Conservation (phyloP, 2,113 vertebrate species). For the Montifringilla adamsi region DNA sequence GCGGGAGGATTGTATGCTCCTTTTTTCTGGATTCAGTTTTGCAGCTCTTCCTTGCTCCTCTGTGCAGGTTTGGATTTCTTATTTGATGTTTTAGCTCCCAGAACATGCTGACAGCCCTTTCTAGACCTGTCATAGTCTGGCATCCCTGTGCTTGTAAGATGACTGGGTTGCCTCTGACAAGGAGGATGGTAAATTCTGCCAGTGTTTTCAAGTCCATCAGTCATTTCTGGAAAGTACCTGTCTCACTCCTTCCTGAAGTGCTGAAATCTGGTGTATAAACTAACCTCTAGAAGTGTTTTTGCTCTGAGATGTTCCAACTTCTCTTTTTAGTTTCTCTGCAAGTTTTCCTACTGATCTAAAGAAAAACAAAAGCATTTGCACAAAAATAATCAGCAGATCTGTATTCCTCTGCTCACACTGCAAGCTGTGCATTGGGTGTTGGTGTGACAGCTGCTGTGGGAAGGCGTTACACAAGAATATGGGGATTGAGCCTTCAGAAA, state of each 20-base stretch:
- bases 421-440: conserved; percentile 23
- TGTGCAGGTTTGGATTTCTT: neutral
- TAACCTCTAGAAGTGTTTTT: neutral
- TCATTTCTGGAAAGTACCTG: neutral
- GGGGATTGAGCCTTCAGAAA: conserved; percentile 21
- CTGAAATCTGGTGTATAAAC: neutral
- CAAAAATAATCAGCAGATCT: conserved; percentile 17
- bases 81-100: neutral
- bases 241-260: neutral
- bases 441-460: conserved; percentile 54
- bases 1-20: neutral
- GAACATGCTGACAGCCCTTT: neutral
- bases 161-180: neutral
- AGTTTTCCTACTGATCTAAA: neutral
- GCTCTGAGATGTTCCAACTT: neutral
- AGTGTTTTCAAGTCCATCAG: neutral
- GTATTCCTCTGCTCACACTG: neutral
- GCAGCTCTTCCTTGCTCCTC: neutral
- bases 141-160: neutral
- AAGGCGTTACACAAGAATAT: conserved; percentile 4
- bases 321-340: neutral
- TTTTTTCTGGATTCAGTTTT: neutral
- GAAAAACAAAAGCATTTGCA: conserved; percentile 9
- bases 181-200: neutral
- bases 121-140: neutral